These are phyloP conservation scores for Archocentrus centrarchus DNA, from an alignment of 2,113 vertebrate species.

Conservation along the genomic window DNA sequence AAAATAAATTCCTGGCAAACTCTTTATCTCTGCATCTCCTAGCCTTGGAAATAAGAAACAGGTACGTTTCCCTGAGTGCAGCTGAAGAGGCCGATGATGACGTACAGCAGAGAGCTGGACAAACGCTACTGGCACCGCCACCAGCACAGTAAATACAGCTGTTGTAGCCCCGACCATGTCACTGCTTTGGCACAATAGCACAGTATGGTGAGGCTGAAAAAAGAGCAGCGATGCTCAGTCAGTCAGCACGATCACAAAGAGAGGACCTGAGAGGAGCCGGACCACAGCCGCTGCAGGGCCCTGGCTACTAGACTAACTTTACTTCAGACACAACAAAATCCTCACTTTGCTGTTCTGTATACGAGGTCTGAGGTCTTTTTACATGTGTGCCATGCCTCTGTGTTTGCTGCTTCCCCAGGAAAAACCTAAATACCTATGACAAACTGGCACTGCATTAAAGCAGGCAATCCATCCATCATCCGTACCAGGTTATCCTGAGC, in stretches of 20 bases:
- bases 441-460: neutral
- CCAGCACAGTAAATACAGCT: slow-evolving; percentile 60
- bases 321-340: neutral
- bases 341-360: neutral
- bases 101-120: slow-evolving; percentile 37
- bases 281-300: neutral
- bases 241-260: neutral
- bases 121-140: slow-evolving; percentile 63
- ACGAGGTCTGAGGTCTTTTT: too few relatives aligned
- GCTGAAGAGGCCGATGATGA: slow-evolving; percentile 21
- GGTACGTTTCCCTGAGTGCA: slow-evolving; percentile 38
- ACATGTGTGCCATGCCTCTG: neutral
- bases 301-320: too few relatives aligned
- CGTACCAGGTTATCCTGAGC: slow-evolving; percentile 12
- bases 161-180: slow-evolving; percentile 61
- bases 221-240: slow-evolving; percentile 23
- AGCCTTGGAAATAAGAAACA: slow-evolving; percentile 72
- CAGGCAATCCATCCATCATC: neutral
- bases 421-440: neutral
- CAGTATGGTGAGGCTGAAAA: slow-evolving; percentile 42
- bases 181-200: slow-evolving; percentile 52
- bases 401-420: neutral
- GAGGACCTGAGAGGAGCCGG: neutral
- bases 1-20: slow-evolving; percentile 51
- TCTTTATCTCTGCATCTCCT: slow-evolving; percentile 72